Conservation (phyloP, 1,140 invertebrate genomes). For the Pseudomyrmex gracilis region DNA sequence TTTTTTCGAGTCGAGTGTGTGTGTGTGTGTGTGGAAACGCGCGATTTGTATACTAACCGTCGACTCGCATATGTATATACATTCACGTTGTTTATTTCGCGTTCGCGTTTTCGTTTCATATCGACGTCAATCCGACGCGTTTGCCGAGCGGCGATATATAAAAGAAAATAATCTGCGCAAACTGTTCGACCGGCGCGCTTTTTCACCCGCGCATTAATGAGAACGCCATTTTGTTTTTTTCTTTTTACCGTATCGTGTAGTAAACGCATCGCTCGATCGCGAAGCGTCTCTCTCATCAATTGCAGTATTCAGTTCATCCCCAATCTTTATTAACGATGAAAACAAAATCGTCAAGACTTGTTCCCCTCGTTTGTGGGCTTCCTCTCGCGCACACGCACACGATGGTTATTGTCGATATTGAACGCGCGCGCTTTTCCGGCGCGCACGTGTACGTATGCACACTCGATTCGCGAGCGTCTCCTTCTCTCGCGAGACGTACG, state of each 20-base stretch:
- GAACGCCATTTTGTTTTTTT: constrained; percentile 10
- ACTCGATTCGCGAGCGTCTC: not conserved
- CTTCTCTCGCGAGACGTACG: not conserved
- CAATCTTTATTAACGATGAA: constrained; percentile 13
- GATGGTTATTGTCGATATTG: not conserved
- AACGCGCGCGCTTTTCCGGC: not conserved
- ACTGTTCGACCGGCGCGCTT: not conserved
- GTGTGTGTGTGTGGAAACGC: constrained; percentile 25
- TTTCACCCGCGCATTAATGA: not conserved
- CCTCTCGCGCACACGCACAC: not conserved
- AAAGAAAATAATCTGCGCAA: constrained; percentile 36
- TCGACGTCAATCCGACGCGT: constrained; percentile 21
- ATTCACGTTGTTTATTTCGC: constrained; percentile 42
- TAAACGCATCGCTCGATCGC: not conserved
- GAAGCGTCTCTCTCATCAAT: not conserved
- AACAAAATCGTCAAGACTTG: not conserved
- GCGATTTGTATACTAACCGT: constrained; percentile 39
- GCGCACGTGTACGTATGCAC: not conserved
- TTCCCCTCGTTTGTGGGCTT: too few species aligned
- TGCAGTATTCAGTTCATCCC: not conserved
- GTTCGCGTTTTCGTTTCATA: constrained; percentile 21
- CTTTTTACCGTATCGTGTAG: not conserved
- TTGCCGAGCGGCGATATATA: constrained; percentile 8
- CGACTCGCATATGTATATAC: constrained; percentile 6
- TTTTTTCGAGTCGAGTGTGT: not conserved